Percentiles rank a stretch among this genome's conserved stretches.
Conservation (phyloP, 2,113 vertebrate species). For the Prochilodus magdalenae region DNA sequence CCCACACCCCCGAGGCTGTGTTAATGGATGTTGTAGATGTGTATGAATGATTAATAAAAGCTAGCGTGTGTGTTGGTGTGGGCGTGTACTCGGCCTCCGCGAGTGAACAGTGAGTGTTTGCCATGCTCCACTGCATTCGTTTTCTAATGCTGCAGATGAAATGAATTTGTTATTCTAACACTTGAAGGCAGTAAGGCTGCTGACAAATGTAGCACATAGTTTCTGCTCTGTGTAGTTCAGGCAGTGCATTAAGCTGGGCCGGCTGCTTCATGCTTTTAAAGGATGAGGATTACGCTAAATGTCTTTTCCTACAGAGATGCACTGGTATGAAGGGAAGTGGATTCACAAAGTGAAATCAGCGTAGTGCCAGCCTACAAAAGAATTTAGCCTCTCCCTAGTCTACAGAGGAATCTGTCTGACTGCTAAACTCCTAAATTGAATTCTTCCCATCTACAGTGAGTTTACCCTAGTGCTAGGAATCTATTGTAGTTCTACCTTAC, state of each 20-base stretch:
- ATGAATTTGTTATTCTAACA: constrained; percentile 43
- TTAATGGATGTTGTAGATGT: constrained; percentile 42
- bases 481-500: too few relatives aligned
- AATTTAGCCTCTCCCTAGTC: not conserved
- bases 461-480: too few relatives aligned
- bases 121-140: constrained; percentile 18
- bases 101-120: constrained; percentile 34
- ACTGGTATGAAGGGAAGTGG: not conserved
- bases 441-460: too few relatives aligned
- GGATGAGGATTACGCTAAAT: constrained; percentile 31
- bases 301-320: constrained; percentile 36
- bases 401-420: not conserved
- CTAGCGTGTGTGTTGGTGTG: constrained; percentile 29
- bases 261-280: constrained; percentile 5
- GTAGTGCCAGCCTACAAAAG: not conserved
- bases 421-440: too few relatives aligned
- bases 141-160: constrained; percentile 27
- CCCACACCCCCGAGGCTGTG: constrained; percentile 54
- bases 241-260: constrained; percentile 26
- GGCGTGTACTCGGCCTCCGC: not conserved
- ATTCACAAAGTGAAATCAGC: not conserved
- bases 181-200: constrained; percentile 6
- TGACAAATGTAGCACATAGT: constrained; percentile 23
- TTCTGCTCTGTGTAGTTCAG: constrained; percentile 35
- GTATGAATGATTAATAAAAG: constrained; percentile 55